These are phyloP conservation scores for Phorcus lineatus DNA, from an alignment of 2,888 invertebrate genomes.

Conservation along the genomic window DNA sequence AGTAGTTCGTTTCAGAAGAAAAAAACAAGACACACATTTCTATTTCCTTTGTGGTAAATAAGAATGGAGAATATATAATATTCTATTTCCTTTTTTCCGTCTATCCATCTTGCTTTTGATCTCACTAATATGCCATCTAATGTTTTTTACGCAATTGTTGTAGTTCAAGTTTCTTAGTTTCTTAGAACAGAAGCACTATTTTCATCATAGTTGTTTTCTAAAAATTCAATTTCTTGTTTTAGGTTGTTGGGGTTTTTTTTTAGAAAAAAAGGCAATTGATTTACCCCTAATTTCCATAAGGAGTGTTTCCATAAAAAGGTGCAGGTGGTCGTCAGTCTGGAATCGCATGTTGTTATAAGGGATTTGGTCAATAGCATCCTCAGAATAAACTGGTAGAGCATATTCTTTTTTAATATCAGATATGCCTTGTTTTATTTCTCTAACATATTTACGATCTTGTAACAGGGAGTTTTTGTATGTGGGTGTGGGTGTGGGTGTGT, in stretches of 20 bases:
- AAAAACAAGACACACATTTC: too few relatives aligned
- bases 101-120: constrained; percentile 19
- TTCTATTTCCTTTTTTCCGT: too few relatives aligned
- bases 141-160: neutral
- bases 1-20: too few relatives aligned
- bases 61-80: too few relatives aligned
- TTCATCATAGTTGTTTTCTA: neutral
- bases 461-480: constrained; percentile 29
- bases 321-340: neutral
- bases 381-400: neutral
- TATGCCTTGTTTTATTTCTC: neutral
- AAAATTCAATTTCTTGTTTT: neutral
- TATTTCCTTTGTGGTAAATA: too few relatives aligned
- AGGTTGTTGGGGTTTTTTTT: neutral
- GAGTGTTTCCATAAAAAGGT: constrained; percentile 18
- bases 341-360: constrained; percentile 1
- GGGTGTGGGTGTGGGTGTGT: constrained; percentile 21
- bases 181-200: neutral
- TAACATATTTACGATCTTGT: constrained; percentile 10
- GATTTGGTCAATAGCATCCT: neutral
- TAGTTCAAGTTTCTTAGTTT: neutral
- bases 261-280: too few relatives aligned
- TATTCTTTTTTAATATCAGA: neutral
- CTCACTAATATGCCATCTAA: neutral
- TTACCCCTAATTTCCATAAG: constrained; percentile 29